Base-by-base conservation (phyloP, 2,113 vertebrate species). In the Oncorhynchus nerka region DNA sequence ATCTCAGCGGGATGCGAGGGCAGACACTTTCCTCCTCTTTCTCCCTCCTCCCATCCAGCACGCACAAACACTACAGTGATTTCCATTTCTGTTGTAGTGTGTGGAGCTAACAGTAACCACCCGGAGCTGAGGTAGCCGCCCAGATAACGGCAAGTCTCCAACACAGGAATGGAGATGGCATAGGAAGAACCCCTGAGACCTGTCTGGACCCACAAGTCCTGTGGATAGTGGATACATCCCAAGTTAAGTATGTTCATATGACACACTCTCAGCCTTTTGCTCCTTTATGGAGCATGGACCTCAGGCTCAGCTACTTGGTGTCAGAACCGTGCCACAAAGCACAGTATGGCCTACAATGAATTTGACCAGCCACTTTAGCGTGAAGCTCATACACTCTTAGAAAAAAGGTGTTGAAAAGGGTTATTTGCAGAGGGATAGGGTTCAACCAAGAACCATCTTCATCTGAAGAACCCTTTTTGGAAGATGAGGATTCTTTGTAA, bases 1-100 rank as follows among this genome's bases (percentile, higher is more conserved):
- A 90, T 93, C 90, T 92, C 85, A 28, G 87, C 80, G 86, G 91
- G 90, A 89, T 90, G 87, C 84, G 84, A 92, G 93, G 90, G 88
- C 91, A 91, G 88, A 84, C 89, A 87, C 90, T 87, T 83, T 79
- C 81, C 81, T 87, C 87, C 78, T 82, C 83, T 79, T 81, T 81
- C 83, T 78, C 82, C 75, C 79, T 79, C 79, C 80, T 78, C 75
- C 82, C 59, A 61, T 77, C 71, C 81, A 80, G 57, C 67, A 73
- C 67, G 79, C 77, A 81, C 83, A 77, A 11, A 65, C 73, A 91
- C 89, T 5, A 71, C 57, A 57, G 26, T 61, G 59, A 85, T 87
- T 93, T 93, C 91, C 92, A 93, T 92, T 89, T 90, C 83, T 82
- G 86, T 88, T 80, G 49, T 71, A 85, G 85, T 24, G 5, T 13